phyloP scores from a whole-genome alignment of 2,797 vertebrate genomes.

The Alcedo atthis region DNA sequence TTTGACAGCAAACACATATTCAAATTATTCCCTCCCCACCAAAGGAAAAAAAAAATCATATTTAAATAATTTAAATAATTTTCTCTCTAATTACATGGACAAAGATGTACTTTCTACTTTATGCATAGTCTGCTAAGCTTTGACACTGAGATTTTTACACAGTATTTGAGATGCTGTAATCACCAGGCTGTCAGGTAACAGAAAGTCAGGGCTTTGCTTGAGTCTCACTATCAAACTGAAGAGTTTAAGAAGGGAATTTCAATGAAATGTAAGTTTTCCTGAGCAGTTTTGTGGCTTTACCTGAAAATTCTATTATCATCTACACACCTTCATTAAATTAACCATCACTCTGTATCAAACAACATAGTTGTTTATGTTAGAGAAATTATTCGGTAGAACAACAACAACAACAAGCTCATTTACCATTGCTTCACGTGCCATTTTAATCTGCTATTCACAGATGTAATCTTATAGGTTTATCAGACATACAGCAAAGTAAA shows the following conservation, averaged over 20 bases:
- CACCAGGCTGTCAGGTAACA: not conserved
- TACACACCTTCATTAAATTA: not conserved
- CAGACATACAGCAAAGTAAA: not conserved
- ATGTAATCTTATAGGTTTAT: not conserved
- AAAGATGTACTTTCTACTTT: not conserved
- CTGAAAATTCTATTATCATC: not conserved
- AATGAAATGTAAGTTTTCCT: not conserved
- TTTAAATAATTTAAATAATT: not conserved
- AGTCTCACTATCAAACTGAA: not conserved
- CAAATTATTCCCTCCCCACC: not conserved
- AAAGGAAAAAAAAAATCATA: not conserved
- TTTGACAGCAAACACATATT: not conserved
- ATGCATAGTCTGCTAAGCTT: not conserved
- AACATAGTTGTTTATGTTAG: not conserved
- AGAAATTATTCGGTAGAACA: not conserved
- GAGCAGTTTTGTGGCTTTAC: not conserved
- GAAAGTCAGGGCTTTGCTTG: not conserved
- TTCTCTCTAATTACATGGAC: not conserved
- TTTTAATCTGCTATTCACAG: not conserved
- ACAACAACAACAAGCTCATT: not conserved
- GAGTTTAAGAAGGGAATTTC: not conserved
- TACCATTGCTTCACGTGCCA: not conserved
- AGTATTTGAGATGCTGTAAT: not conserved
- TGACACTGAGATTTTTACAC: not conserved
- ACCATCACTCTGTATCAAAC: not conserved